Conservation (phyloP, 2,113 vertebrate genomes). For the Sebastes fasciatus region DNA sequence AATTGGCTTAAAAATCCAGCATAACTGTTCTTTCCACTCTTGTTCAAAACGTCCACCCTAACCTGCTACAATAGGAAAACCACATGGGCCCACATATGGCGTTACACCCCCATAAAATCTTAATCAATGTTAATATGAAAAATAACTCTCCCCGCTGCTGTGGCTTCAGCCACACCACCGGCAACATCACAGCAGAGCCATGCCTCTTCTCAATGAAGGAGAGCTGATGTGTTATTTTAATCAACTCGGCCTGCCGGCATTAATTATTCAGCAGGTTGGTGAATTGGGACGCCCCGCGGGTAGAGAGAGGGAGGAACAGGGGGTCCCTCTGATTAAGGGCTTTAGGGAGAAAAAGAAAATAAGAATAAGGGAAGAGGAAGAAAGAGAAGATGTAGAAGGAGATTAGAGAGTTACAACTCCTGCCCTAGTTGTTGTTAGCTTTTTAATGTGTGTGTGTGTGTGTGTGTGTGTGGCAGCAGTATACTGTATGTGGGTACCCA, state of each 20-base stretch:
- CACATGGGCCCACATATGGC: conserved; percentile 13
- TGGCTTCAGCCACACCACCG: conserved; percentile 15
- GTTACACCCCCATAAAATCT: conserved; percentile 44
- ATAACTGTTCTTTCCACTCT: background rate
- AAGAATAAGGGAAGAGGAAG: conserved; percentile 26
- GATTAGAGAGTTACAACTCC: conserved; percentile 28
- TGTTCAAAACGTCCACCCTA: background rate
- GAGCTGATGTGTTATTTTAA: conserved; percentile 83
- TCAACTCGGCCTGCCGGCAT: conserved; percentile 78
- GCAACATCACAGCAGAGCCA: conserved; percentile 52
- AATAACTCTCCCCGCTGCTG: conserved; percentile 49
- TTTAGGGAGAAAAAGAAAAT: conserved; percentile 30
- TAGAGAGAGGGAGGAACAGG: conserved; percentile 43
- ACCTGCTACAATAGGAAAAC: background rate
- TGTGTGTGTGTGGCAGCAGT: conserved; percentile 11
- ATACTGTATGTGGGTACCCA: background rate
- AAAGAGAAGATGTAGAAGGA: conserved; percentile 27
- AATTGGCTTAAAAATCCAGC: background rate
- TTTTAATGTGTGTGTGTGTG: background rate
- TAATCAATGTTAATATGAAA: conserved; percentile 64
- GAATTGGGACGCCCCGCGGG: conserved; percentile 74
- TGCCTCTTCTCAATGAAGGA: conserved; percentile 72
- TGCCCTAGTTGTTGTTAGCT: conserved; percentile 34
- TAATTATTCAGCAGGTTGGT: conserved; percentile 83
- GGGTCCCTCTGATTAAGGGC: conserved; percentile 63